Base-by-base conservation (phyloP, 2,113 vertebrate genomes). In the Butorides virescens region DNA sequence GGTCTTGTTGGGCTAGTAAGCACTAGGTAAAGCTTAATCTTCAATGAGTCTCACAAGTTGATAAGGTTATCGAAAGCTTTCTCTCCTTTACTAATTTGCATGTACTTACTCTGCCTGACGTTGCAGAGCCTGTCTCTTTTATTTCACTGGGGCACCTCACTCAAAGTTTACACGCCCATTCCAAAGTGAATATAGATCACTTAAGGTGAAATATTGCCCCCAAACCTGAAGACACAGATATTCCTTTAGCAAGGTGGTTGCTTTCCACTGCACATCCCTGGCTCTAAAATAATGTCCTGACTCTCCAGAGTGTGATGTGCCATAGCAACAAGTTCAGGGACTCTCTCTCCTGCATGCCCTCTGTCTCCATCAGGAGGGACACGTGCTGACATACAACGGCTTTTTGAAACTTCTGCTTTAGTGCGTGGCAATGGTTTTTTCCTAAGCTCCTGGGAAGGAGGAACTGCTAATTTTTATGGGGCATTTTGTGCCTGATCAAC, bases 381-480 rank as follows among this genome's bases (percentile, higher is more conserved):
- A 2, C 17, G 26, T 47, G 32, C 20, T 59, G 46, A 37, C 15
- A 16, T 2, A 15, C 9, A n/a, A n/a, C 66, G 59, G 21, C 26
- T 26, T 72, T 66, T 42, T 84, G 46, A 61, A 36, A 49, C 59
- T 18, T 7, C 26, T 29, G 18, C 50, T 81, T 47, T 36, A 21
- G 7, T 53, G 17, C n/a, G 30, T 46, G 32, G 20, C 68, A 20
- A 30, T 19, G 0, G 9, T 4, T n/a, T 3, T 58, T n/a, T 36
- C 10, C 21, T 52, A 21, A 59, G 34, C 56, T 76, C 21, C 56
- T 86, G 56, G 44, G 62, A 93, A 74, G 34, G 20, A 52, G 47
- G 17, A 75, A 52, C 62, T 63, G 29, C 55, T 86, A 32, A 63
- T 65, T 75, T 93, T 86, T 47, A 56, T n/a, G 25, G 10, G 17